Base-by-base conservation (phyloP, 2,113 vertebrate genomes). In the Otis tarda region DNA sequence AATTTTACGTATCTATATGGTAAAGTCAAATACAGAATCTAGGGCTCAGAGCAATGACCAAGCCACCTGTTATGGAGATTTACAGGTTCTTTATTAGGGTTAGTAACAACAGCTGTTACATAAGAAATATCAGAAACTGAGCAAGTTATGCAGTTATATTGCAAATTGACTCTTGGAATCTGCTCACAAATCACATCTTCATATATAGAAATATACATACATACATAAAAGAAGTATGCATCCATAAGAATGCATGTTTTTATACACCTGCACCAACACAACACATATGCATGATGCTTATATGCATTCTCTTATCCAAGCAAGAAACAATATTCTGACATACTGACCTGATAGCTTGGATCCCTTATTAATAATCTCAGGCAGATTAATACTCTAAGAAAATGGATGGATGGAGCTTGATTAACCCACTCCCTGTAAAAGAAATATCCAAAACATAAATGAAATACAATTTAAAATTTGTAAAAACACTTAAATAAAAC, bases 301-400 rank as follows among this genome's bases (percentile, higher is more conserved):
- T 10, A 16, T 25, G 17, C 33, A 37, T 70, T 65, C 27, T 68
- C 71, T 64, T 6, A 65, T 18, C 30, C 45, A 89, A 86, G 25
- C 18, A 75, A 91, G 33, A 87, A 83, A 69, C 20, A 43, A 7
- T 49, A 60, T 56, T 92, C 84, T 91, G 59, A 76, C 10, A 90
- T 93, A 96, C 97, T 70, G 94, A 99, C 99, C 98, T 99, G 99
- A 94, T 98, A 98, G 88, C 94, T 97, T 12, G 97, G 97, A 93
- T 99, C 98, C 94, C 98, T 98, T 95, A 99, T 98, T 76, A 99
- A 90, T 64, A 99, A 96, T 74, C 98, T 98, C 37, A 99, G 91
- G 79, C 98, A 99, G 83, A 98, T 98, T 91, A 99, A 97, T 83
- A 99, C 98, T 96, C 98, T 97, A 43, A 99, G 97, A 92, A 98